Conservation (phyloP, 2,797 vertebrate genomes). For the Austrolebias charrua region DNA sequence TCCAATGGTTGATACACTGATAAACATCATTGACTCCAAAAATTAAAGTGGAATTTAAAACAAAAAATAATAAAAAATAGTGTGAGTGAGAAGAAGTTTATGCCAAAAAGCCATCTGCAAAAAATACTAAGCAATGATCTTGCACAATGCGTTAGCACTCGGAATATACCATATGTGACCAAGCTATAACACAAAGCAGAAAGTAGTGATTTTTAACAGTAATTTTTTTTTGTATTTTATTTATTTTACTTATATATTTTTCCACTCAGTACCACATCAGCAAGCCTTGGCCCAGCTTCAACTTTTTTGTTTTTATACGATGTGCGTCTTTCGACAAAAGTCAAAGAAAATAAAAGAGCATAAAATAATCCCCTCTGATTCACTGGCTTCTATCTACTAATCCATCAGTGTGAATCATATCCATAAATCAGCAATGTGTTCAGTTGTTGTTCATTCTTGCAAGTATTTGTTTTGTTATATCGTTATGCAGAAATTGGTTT, state of each 20-base stretch:
- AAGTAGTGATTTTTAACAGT: background rate
- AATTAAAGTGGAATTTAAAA: too few relatives aligned
- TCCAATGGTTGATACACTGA: too few relatives aligned
- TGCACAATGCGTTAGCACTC: too few relatives aligned
- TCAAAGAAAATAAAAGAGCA: slow-evolving; percentile 31
- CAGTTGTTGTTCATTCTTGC: slow-evolving; percentile 53
- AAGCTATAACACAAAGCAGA: slow-evolving; percentile 1
- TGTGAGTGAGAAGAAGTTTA: too few relatives aligned
- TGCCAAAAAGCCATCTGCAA: too few relatives aligned
- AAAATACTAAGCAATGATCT: too few relatives aligned
- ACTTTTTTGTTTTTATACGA: background rate
- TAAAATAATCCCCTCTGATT: slow-evolving; percentile 32
- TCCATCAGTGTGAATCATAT: slow-evolving; percentile 39
- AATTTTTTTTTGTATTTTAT: too few relatives aligned
- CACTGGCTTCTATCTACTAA: slow-evolving; percentile 20
- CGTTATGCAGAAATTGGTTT: slow-evolving; percentile 76
- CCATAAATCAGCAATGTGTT: slow-evolving; percentile 48
- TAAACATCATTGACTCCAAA: too few relatives aligned
- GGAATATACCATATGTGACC: too few relatives aligned
- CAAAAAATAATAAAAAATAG: too few relatives aligned
- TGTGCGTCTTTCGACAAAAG: slow-evolving; percentile 10
- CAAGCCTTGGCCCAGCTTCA: background rate
- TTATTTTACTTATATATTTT: background rate
- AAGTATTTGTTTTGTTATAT: slow-evolving; percentile 74
- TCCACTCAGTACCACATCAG: background rate